These are phyloP conservation scores for Ciconia nigra DNA, from an alignment of 2,797 vertebrate species.

Conservation along the genomic window DNA sequence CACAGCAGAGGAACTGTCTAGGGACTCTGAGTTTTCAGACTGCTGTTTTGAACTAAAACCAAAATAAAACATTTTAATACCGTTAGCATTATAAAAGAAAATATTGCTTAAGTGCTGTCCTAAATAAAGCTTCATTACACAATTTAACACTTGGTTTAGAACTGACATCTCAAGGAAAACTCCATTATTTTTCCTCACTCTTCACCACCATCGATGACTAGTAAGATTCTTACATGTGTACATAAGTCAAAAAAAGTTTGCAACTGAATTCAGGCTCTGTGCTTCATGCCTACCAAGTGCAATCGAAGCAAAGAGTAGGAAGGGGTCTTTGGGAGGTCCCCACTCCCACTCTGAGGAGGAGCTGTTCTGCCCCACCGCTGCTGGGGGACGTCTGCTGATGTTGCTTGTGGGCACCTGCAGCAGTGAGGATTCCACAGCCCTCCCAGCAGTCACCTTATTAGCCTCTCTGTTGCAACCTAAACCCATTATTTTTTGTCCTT, in stretches of 20 bases:
- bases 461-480: background rate
- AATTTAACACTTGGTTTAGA: background rate
- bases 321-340: background rate
- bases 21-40: background rate
- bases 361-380: background rate
- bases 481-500: background rate
- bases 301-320: background rate
- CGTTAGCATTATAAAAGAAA: background rate
- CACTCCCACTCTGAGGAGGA: background rate
- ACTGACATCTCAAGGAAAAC: background rate
- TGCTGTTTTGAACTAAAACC: background rate
- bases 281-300: background rate
- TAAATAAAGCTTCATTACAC: background rate
- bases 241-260: background rate
- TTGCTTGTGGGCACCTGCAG: fast-evolving
- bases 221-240: background rate
- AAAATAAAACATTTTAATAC: background rate
- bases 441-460: background rate
- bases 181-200: background rate
- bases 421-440: fast-evolving
- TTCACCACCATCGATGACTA: background rate
- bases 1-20: background rate
- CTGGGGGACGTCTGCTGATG: background rate
- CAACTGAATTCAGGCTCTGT: background rate
- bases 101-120: background rate